phyloP scores from a whole-genome alignment of 2,888 invertebrate species.

The Lepidocyrtinus sp. region DNA sequence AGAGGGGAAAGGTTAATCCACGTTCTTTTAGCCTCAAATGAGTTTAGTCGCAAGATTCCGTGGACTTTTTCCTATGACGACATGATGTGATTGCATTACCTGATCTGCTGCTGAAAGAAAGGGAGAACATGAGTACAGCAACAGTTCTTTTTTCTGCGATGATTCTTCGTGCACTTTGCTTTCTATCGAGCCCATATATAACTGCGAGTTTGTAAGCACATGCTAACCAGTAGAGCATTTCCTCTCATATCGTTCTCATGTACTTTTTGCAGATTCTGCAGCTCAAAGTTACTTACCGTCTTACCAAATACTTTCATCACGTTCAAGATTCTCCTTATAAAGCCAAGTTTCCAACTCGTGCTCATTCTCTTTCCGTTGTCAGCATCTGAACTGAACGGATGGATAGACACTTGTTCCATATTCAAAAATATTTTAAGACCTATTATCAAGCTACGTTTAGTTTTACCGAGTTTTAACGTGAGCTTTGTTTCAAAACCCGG shows the following conservation, averaged over 20 bases:
- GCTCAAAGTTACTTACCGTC: background rate
- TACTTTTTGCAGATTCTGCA: background rate
- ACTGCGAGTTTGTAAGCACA: constrained; percentile 28
- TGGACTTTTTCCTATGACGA: constrained; percentile 4
- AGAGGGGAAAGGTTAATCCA: constrained; percentile 6
- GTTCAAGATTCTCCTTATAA: background rate
- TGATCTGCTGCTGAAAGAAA: background rate
- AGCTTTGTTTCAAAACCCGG: too few relatives aligned
- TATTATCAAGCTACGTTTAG: too few relatives aligned
- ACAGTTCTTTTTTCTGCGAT: constrained; percentile 7
- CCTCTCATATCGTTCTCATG: constrained; percentile 33
- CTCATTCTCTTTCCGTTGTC: constrained; percentile 16
- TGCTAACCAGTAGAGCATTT: constrained; percentile 48
- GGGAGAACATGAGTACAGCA: background rate
- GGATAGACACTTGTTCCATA: constrained; percentile 31
- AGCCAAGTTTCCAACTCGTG: background rate
- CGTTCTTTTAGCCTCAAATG: constrained; percentile 3
- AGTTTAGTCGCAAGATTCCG: background rate
- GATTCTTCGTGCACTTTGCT: constrained; percentile 1
- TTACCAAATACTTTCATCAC: background rate
- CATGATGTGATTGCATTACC: background rate
- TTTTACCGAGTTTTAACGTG: too few relatives aligned
- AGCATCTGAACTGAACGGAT: constrained; percentile 22
- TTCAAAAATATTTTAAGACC: too few relatives aligned
- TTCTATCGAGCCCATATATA: constrained; percentile 32